Percentiles rank a stretch among this genome's conserved stretches.
Conservation (phyloP, 2,797 vertebrate species). For the Malurus splendens region DNA sequence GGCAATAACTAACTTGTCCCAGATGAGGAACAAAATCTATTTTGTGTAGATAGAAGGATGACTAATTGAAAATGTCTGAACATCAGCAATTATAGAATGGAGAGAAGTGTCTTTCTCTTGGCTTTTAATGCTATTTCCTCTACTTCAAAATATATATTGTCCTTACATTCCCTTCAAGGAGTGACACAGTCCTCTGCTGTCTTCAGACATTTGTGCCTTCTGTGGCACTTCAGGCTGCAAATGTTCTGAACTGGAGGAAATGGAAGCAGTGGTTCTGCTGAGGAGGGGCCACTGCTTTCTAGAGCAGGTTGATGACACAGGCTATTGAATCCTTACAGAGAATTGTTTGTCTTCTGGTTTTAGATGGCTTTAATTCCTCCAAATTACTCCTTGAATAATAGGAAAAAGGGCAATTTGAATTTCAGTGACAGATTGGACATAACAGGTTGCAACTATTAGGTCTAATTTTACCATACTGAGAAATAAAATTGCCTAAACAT, state of each 20-base stretch:
- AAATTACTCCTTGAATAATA: slow-evolving; percentile 83
- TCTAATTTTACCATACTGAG: slow-evolving; percentile 84
- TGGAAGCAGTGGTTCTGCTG: not conserved
- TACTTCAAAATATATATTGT: not conserved
- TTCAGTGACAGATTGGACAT: slow-evolving; percentile 83
- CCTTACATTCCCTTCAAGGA: not conserved
- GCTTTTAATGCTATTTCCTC: not conserved
- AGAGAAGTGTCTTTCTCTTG: not conserved
- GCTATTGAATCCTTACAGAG: slow-evolving; percentile 69
- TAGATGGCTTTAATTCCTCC: slow-evolving; percentile 76
- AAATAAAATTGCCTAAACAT: slow-evolving; percentile 85
- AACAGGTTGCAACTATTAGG: slow-evolving; percentile 83
- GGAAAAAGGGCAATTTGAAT: slow-evolving; percentile 79
- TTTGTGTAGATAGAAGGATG: not conserved
- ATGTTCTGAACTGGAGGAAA: not conserved
- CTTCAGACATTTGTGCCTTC: not conserved
- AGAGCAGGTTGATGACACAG: slow-evolving; percentile 69
- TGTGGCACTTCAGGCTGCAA: not conserved
- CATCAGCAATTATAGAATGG: not conserved
- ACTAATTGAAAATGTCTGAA: slow-evolving; percentile 29
- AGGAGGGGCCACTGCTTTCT: slow-evolving; percentile 9
- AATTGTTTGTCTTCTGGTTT: slow-evolving; percentile 77
- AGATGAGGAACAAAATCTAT: slow-evolving; percentile 3
- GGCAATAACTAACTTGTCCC: slow-evolving; percentile 19
- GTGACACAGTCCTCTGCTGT: not conserved